Percentiles rank a stretch among this genome's conserved stretches.
Evolutionary conservation across 2,797 vertebrate genomes (phyloP).

Genomic region (Neoniphon sammara): DNA sequence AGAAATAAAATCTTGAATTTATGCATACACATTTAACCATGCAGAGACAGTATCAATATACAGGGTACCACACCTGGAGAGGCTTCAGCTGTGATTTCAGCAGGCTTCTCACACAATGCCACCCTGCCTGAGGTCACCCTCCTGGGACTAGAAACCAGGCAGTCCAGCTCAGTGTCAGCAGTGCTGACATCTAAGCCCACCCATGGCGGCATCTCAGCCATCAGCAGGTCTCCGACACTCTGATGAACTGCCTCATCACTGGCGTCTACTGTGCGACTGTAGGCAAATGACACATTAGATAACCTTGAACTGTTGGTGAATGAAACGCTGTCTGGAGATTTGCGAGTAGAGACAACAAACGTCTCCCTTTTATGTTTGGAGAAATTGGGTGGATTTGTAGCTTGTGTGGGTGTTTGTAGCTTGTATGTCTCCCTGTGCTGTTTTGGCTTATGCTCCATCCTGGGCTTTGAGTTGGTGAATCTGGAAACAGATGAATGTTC

Average conservation of each 20-base stretch:
- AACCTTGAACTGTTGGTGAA: not conserved
- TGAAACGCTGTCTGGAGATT: slow-evolving; percentile 6
- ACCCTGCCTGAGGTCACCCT: slow-evolving; percentile 10
- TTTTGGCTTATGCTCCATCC: slow-evolving; percentile 8
- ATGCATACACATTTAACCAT: too few relatives aligned
- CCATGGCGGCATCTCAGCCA: slow-evolving; percentile 77
- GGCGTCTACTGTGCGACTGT: not conserved
- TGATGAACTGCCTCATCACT: not conserved
- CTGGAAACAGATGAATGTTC: not conserved
- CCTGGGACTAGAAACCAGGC: slow-evolving; percentile 34
- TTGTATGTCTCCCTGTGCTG: slow-evolving; percentile 27
- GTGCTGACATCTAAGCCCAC: slow-evolving; percentile 42
- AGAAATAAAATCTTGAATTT: not conserved
- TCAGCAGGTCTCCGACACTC: slow-evolving; percentile 53
- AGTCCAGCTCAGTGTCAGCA: slow-evolving; percentile 13
- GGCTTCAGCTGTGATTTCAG: not conserved
- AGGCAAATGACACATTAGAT: not conserved
- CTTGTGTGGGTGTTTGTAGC: not conserved
- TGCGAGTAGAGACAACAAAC: slow-evolving; percentile 26
- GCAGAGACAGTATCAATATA: not conserved
- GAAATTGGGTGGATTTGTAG: slow-evolving; percentile 10
- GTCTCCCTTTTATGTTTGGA: slow-evolving; percentile 37
- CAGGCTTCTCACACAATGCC: slow-evolving; percentile 32
- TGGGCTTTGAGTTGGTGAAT: slow-evolving; percentile 10
- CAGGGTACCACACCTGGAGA: slow-evolving; percentile 65